Evolutionary conservation across 2,797 vertebrate species (phyloP), one percentile per base, ranked within the genome.

Genomic region (Molossus alvarezi): DNA sequence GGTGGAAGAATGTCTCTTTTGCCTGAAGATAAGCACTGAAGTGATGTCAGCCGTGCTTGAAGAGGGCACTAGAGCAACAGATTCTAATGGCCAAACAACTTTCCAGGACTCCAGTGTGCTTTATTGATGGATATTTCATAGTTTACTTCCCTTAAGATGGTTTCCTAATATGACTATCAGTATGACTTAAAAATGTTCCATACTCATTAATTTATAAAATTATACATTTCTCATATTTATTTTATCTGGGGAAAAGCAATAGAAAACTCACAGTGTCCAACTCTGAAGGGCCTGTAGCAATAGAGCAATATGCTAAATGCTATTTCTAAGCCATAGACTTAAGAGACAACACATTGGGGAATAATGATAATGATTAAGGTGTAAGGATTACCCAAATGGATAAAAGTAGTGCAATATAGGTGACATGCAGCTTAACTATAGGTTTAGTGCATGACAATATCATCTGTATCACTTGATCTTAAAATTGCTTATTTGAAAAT

Each of bases 1-100:
- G 41, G 9, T 85, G 94, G 71, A 98, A 97, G 95, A 92, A 88
- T 41, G 20, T 85, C 9, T 90, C 75, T 95, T 65, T 58, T 77
- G 85, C 29, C 80, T 93, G 71, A 33, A 87, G 91, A 53, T 92
- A 93, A 89, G 4, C 55, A 81, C 72, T 97, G 81, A 93, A 87
- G 81, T 83, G 53, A 25, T 92, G 45, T 95, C 76, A 96, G 6
- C 41, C 5, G 0, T 64, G 95, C 92, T 91, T 79, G 55, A 88
- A 93, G 33, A 5, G 83, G 10, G 0, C 48, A 77, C 97, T 90
- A 96, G 67, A 17, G n/a, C 15, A 48, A 91, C 57, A 80, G 20
- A 94, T 83, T 77, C 64, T 94, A 88, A 84, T 5, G 57, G 3
- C 0, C 93, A 76, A 73, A 2, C 55, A 29, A 23, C 29, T 92